Percentiles rank a stretch among this genome's conserved stretches.
These are phyloP conservation scores for Gallinago solitaria DNA, from an alignment of 2,797 vertebrate species.

Conservation along the genomic window DNA sequence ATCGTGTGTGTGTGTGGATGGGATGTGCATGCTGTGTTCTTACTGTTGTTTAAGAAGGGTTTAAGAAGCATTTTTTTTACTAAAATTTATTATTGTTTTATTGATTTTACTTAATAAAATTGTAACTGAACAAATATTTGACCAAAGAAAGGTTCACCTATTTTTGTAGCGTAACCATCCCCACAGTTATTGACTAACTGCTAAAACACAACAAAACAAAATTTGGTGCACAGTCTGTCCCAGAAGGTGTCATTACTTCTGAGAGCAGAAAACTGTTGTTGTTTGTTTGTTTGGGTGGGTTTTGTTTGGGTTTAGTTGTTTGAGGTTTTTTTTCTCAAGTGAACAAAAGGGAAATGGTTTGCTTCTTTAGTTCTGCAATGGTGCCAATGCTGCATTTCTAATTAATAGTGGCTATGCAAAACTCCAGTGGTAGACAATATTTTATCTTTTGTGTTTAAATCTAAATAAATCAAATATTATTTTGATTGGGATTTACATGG, in stretches of 20 bases:
- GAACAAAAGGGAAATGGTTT: not conserved
- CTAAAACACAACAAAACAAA: not conserved
- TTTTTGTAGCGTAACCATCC: not conserved
- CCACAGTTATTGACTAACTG: not conserved
- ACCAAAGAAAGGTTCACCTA: not conserved
- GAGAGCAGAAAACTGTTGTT: not conserved
- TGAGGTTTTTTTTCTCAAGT: not conserved
- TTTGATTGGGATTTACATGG: not conserved
- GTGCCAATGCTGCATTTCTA: not conserved
- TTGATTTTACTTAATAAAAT: not conserved
- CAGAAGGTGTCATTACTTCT: not conserved
- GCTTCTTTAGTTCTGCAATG: not conserved
- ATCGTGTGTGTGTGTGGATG: rapidly evolving
- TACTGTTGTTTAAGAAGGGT: not conserved
- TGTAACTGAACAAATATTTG: not conserved
- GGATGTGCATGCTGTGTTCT: rapidly evolving
- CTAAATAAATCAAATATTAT: not conserved
- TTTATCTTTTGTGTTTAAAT: not conserved
- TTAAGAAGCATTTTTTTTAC: not conserved
- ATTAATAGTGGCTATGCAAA: not conserved
- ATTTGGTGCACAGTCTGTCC: not conserved
- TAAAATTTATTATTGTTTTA: not conserved
- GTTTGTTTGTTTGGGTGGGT: not conserved
- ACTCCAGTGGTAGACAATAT: not conserved
- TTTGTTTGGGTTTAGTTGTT: not conserved